Evolutionary conservation across 1,140 invertebrate genomes (phyloP).

Genomic region (Drusus annulatus): DNA sequence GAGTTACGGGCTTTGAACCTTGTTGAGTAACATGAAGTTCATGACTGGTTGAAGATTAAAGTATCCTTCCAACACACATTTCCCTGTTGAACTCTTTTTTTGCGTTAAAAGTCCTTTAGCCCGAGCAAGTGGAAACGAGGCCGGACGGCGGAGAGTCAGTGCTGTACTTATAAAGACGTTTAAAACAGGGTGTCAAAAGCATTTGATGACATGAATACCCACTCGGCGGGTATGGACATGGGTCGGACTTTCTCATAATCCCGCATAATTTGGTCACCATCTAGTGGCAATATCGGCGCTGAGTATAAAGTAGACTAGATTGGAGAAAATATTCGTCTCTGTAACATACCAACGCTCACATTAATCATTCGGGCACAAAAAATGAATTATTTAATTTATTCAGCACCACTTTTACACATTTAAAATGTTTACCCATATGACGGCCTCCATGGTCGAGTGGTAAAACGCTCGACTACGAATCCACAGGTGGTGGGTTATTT

Average conservation of each 20-base stretch:
- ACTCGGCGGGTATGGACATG: neutral
- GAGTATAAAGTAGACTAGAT: too few species aligned
- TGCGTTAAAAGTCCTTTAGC: neutral
- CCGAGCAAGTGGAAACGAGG: neutral
- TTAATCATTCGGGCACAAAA: too few species aligned
- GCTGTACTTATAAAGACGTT: neutral
- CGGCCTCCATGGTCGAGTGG: too few species aligned
- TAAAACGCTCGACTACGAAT: too few species aligned
- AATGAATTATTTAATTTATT: too few species aligned
- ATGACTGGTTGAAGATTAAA: neutral
- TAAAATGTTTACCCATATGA: too few species aligned
- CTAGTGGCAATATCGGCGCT: neutral
- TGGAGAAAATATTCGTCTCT: too few species aligned
- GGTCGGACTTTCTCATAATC: neutral
- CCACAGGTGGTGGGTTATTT: too few species aligned
- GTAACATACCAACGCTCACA: too few species aligned
- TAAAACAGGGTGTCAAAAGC: conserved; percentile 9
- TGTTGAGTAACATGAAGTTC: neutral
- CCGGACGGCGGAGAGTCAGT: neutral
- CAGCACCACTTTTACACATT: too few species aligned
- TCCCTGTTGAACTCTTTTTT: neutral
- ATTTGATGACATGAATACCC: conserved; percentile 21
- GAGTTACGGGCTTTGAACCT: neutral
- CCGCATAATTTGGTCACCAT: conserved; percentile 5
- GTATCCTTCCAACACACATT: neutral